Conservation (phyloP, 2,888 invertebrate genomes). For the Bombylius major region DNA sequence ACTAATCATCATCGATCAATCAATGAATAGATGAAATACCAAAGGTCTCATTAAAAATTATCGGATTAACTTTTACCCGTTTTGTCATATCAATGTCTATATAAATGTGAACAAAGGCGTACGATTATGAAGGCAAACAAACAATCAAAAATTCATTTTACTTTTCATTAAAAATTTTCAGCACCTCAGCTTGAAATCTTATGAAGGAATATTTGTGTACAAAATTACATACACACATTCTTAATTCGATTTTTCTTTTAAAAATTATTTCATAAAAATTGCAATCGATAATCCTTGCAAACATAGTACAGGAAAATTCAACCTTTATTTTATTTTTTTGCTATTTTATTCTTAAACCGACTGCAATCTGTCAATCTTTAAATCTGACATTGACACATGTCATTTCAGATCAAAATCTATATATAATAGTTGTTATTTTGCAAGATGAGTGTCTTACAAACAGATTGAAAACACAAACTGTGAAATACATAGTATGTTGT, state of each 20-base stretch:
- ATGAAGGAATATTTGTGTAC: too few species aligned
- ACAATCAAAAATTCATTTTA: neutral
- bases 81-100: neutral
- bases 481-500: conserved; percentile 35
- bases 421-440: neutral
- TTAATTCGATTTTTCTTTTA: too few species aligned
- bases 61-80: neutral
- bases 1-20: neutral
- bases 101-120: neutral
- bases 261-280: neutral
- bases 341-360: too few species aligned
- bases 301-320: too few species aligned
- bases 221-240: neutral
- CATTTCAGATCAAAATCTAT: neutral
- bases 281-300: neutral
- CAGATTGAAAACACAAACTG: conserved; percentile 28
- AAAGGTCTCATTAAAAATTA: neutral
- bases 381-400: neutral
- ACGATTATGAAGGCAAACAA: neutral
- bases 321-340: too few species aligned
- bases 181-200: neutral
- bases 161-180: neutral
- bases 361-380: neutral
- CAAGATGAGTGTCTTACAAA: too few species aligned
- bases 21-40: neutral